These are phyloP conservation scores for Xenopus borealis DNA, from an alignment of 2,113 vertebrate genomes.

Conservation along the genomic window DNA sequence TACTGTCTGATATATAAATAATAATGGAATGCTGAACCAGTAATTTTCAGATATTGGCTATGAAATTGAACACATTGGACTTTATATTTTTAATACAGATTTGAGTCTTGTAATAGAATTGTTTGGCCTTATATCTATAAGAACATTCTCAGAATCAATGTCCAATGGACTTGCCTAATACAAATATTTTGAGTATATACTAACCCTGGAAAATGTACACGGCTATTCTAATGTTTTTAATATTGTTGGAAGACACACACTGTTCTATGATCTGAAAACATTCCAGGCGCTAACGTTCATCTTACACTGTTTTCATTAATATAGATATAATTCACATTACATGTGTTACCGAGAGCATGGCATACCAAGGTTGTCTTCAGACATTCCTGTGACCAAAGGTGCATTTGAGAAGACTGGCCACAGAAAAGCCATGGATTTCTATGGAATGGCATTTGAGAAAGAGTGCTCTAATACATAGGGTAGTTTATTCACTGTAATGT, in stretches of 20 bases:
- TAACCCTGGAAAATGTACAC: background rate
- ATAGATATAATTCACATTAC: background rate
- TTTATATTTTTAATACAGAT: background rate
- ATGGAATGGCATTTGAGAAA: background rate
- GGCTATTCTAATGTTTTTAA: background rate
- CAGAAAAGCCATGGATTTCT: too few species aligned
- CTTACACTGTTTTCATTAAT: background rate
- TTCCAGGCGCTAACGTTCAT: conserved; percentile 22
- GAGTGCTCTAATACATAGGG: background rate
- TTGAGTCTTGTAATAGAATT: background rate
- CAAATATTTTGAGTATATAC: background rate
- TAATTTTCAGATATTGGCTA: background rate
- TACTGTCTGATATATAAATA: background rate
- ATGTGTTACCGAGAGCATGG: background rate
- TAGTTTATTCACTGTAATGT: background rate
- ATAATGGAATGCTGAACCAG: background rate
- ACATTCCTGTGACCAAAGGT: background rate
- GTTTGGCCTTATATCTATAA: background rate
- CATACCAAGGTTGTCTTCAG: background rate
- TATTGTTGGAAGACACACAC: background rate
- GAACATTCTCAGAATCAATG: background rate
- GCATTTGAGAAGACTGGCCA: background rate
- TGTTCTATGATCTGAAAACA: conserved; percentile 7
- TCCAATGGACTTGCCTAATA: background rate
- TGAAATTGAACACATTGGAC: background rate